phyloP scores from a whole-genome alignment of 2,888 invertebrate genomes.

The Mechanitis mazaeus region DNA sequence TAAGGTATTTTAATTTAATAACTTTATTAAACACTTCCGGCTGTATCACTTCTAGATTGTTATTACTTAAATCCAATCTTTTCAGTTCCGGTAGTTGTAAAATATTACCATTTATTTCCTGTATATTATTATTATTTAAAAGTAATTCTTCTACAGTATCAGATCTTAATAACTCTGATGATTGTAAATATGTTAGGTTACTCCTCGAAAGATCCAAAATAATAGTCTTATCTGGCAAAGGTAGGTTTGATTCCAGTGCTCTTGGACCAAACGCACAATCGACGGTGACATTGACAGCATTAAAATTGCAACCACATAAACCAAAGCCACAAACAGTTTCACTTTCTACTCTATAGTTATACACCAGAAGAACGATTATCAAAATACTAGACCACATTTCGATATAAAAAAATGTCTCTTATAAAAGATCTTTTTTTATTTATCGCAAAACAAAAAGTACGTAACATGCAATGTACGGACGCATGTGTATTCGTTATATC shows the following conservation, averaged over 20 bases:
- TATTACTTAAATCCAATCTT: slow-evolving; percentile 56
- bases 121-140: slow-evolving; percentile 49
- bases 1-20: slow-evolving; percentile 53
- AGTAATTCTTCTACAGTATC: slow-evolving; percentile 43
- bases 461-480: too few species aligned
- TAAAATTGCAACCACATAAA: slow-evolving; percentile 29
- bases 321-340: not conserved
- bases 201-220: slow-evolving; percentile 54
- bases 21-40: slow-evolving; percentile 50
- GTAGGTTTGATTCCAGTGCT: slow-evolving; percentile 30
- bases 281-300: slow-evolving; percentile 43
- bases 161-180: slow-evolving; percentile 41
- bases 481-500: too few species aligned
- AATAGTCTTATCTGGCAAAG: slow-evolving; percentile 42
- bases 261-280: slow-evolving; percentile 48
- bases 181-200: slow-evolving; percentile 42
- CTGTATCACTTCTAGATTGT: slow-evolving; percentile 50
- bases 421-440: not conserved
- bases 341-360: not conserved
- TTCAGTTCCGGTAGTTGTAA: slow-evolving; percentile 50
- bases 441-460: not conserved
- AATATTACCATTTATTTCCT: slow-evolving; percentile 40
- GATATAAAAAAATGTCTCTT: not conserved
- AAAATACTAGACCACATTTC: not conserved
- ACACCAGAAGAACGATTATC: not conserved